Evolutionary conservation across 2,113 vertebrate species (phyloP).

Genomic region (Turnix velox): DNA sequence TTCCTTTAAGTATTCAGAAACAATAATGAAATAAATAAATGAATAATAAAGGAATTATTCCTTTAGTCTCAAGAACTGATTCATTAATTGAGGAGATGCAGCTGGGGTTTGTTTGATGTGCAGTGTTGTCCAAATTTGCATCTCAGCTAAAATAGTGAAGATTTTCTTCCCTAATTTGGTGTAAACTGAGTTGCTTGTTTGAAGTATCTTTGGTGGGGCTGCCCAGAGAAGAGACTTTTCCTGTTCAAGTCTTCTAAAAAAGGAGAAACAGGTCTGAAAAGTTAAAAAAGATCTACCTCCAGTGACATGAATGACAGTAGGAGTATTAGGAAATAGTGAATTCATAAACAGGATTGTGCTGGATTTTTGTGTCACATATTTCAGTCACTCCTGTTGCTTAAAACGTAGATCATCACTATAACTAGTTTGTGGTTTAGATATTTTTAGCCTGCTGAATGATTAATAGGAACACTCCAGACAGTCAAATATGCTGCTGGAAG

Average conservation of each 20-base stretch:
- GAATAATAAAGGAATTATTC: background rate
- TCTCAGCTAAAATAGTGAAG: background rate
- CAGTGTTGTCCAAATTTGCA: background rate
- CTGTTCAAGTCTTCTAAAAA: background rate
- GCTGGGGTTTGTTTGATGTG: background rate
- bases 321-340: background rate
- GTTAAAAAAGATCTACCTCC: background rate
- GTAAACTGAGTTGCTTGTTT: background rate
- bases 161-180: background rate
- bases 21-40: no score
- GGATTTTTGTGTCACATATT: background rate
- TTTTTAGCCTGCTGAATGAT: background rate
- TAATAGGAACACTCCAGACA: background rate
- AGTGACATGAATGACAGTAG: rapidly evolving
- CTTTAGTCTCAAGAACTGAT: background rate
- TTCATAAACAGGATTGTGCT: background rate
- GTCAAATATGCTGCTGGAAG: background rate
- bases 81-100: background rate
- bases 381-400: background rate
- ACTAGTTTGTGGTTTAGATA: background rate
- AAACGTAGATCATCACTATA: background rate
- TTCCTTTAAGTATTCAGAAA: background rate
- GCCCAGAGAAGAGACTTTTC: background rate
- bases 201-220: background rate
- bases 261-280: background rate